phyloP scores from a whole-genome alignment of 2,113 vertebrate genomes.

The Gracilinanus agilis region DNA sequence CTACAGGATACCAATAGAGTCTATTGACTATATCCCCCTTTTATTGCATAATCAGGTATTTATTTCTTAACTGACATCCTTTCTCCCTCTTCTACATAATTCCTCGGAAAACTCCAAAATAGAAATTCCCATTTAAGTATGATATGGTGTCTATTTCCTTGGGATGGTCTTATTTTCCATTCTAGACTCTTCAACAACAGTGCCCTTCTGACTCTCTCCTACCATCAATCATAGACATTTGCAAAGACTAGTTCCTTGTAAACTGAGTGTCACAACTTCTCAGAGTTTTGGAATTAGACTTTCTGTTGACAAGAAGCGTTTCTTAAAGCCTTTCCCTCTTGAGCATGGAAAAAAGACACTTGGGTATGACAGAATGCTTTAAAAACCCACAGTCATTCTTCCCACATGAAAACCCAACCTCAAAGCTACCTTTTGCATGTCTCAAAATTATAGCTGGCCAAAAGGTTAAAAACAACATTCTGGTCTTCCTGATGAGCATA shows the following conservation, averaged over 20 bases:
- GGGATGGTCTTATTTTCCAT: background rate
- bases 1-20: too few species aligned
- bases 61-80: background rate
- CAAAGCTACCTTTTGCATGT: background rate
- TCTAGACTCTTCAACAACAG: background rate
- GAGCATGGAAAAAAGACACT: slow-evolving; percentile 24
- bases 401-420: background rate
- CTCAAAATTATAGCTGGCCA: slow-evolving; percentile 18
- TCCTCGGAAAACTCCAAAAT: background rate
- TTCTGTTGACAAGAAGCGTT: slow-evolving; percentile 3
- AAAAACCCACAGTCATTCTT: background rate
- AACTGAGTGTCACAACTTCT: background rate
- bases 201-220: background rate
- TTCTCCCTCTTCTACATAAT: background rate
- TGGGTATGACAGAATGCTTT: background rate
- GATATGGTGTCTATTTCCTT: background rate
- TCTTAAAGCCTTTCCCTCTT: background rate
- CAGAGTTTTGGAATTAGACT: slow-evolving; percentile 35
- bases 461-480: background rate
- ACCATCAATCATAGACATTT: background rate
- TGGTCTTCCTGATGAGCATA: background rate
- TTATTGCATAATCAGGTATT: background rate
- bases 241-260: background rate
- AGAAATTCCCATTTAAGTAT: background rate
- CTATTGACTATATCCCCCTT: background rate